Percentiles rank a stretch among this genome's conserved stretches.
Evolutionary conservation across 2,113 vertebrate genomes (phyloP).

Genomic region (Falcunculus frontatus): DNA sequence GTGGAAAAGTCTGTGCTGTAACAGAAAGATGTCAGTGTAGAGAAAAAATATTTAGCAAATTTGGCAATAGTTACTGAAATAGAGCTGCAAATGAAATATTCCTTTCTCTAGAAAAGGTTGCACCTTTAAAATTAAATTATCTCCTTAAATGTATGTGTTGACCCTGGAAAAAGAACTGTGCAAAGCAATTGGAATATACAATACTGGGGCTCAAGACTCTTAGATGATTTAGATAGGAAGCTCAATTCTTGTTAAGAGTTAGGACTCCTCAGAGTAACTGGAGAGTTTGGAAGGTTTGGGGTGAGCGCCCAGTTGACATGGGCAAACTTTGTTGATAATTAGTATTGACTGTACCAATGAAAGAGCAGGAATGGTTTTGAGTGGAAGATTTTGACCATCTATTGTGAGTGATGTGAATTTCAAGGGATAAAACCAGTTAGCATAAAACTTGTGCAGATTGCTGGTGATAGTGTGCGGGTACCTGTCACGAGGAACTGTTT

Average conservation of each 20-base stretch:
- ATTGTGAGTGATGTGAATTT: not conserved
- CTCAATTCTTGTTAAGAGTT: not conserved
- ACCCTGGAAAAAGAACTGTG: not conserved
- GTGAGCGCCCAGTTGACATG: not conserved
- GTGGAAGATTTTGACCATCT: not conserved
- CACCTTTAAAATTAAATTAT: not conserved
- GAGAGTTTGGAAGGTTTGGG: not conserved
- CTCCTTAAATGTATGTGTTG: not conserved
- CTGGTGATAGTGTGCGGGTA: not conserved
- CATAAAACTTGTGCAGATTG: not conserved
- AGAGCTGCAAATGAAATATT: not conserved
- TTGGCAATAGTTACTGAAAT: not conserved
- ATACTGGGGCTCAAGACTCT: not conserved
- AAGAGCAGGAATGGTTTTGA: not conserved
- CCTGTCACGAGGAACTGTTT: not conserved
- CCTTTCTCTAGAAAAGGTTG: not conserved
- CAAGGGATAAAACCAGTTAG: not conserved
- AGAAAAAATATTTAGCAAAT: slow-evolving; percentile 22
- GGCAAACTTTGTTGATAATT: not conserved
- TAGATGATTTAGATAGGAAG: not conserved
- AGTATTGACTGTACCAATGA: not conserved
- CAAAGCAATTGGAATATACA: not conserved
- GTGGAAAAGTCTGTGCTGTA: slow-evolving; percentile 12
- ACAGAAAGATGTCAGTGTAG: not conserved
- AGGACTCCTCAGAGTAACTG: not conserved